Conservation (phyloP, 2,113 vertebrate genomes). For the Dunckerocampus dactyliophorus region DNA sequence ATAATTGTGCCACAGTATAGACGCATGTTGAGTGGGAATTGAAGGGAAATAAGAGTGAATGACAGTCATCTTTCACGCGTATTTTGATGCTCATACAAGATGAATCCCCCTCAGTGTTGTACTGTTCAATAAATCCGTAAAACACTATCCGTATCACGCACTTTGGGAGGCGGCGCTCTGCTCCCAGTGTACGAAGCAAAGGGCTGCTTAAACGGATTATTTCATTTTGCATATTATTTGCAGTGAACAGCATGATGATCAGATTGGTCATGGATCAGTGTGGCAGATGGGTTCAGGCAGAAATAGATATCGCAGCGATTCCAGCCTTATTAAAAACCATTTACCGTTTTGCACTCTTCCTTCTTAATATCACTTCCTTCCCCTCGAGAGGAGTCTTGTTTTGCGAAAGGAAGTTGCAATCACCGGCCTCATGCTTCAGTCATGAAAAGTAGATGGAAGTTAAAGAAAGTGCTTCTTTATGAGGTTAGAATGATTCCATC, state of each 20-base stretch:
- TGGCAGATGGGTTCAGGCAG: slow-evolving; percentile 49
- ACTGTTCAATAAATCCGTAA: slow-evolving; percentile 26
- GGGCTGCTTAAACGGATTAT: slow-evolving; percentile 43
- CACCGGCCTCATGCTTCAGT: slow-evolving; percentile 29
- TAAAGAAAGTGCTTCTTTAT: slow-evolving; percentile 20
- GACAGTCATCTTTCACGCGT: slow-evolving; percentile 34
- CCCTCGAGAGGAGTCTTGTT: slow-evolving; percentile 45
- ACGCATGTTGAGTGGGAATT: slow-evolving; percentile 16
- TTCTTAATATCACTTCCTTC: slow-evolving; percentile 48
- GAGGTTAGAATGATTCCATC: neutral
- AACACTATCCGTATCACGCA: slow-evolving; percentile 23
- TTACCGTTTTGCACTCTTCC: slow-evolving; percentile 46
- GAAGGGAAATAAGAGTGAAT: slow-evolving; percentile 24
- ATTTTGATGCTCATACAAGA: slow-evolving; percentile 26
- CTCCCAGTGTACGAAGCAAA: slow-evolving; percentile 28
- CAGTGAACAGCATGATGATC: slow-evolving; percentile 53
- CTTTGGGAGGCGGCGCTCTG: slow-evolving; percentile 21
- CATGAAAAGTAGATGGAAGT: slow-evolving; percentile 51
- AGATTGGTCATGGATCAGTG: slow-evolving; percentile 67
- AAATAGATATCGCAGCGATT: slow-evolving; percentile 55
- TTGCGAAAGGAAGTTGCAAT: slow-evolving; percentile 53
- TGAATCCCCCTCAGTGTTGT: slow-evolving; percentile 12
- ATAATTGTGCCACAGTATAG: slow-evolving; percentile 14
- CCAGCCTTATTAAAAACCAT: slow-evolving; percentile 57
- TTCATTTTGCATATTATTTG: slow-evolving; percentile 46